These are phyloP conservation scores for Netelia inedita DNA, from an alignment of 2,888 invertebrate species.

Conservation along the genomic window DNA sequence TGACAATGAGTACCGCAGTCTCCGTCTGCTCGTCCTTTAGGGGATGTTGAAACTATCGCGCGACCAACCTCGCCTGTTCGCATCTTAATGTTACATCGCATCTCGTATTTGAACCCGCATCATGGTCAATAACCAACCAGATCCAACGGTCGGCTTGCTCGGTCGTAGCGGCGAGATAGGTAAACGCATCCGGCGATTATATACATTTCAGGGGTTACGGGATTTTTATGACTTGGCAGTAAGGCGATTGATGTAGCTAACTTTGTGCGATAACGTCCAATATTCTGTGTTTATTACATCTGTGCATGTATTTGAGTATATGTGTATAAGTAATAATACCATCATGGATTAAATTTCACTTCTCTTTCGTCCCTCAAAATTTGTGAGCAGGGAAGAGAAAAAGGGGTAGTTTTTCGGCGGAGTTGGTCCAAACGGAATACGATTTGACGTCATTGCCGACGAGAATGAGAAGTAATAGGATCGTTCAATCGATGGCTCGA, in stretches of 20 bases:
- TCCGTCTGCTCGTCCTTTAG: no score
- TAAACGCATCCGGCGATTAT: conserved; percentile 24
- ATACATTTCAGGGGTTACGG: conserved; percentile 42
- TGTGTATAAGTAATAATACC: no score
- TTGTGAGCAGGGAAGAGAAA: neutral
- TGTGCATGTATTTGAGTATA: no score
- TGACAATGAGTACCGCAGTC: no score
- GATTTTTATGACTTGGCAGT: conserved; percentile 37
- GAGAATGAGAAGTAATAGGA: neutral
- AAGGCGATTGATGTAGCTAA: no score
- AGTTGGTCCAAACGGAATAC: neutral
- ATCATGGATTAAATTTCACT: neutral
- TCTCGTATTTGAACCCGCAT: conserved; percentile 77
- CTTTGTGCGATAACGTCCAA: no score
- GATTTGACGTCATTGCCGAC: neutral
- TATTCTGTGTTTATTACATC: no score
- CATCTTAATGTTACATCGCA: conserved; percentile 73
- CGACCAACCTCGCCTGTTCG: conserved; percentile 43
- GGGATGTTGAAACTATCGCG: no score
- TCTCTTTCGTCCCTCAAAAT: neutral
- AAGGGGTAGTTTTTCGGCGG: neutral
- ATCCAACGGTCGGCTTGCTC: conserved; percentile 65
- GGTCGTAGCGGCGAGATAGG: neutral
- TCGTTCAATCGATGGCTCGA: neutral
- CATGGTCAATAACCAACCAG: conserved; percentile 74